These are phyloP conservation scores for Pluvialis apricaria DNA, from an alignment of 2,113 vertebrate species.

Conservation along the genomic window DNA sequence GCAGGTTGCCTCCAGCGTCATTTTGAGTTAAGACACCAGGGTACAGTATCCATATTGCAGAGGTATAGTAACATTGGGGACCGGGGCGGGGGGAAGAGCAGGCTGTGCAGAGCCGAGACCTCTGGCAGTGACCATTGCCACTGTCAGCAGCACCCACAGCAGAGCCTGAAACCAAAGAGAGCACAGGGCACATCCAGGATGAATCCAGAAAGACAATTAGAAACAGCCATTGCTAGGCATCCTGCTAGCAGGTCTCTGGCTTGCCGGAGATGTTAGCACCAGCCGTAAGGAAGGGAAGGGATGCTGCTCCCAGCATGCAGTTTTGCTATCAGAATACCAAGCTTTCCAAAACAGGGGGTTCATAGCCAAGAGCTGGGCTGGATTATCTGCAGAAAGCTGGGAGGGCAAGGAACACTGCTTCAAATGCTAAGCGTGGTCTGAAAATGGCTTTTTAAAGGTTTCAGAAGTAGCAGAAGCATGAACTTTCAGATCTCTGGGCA, in stretches of 20 bases:
- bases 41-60: neutral
- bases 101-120: neutral
- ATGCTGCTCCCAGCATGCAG: neutral
- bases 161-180: rapidly evolving
- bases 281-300: neutral
- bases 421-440: neutral
- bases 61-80: neutral
- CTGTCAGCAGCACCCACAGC: rapidly evolving
- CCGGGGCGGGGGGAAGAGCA: neutral
- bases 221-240: neutral
- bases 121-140: neutral
- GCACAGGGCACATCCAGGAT: neutral
- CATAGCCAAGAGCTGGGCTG: neutral
- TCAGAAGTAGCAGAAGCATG: neutral
- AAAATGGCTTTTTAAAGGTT: neutral
- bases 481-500: neutral
- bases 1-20: neutral
- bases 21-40: neutral
- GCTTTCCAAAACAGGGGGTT: neutral
- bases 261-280: neutral
- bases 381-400: neutral
- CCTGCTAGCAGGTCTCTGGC: neutral
- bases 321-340: neutral
- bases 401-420: neutral
- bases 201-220: neutral